Base-by-base conservation (phyloP, 2,888 invertebrate genomes). In the Amphipoea lucens region DNA sequence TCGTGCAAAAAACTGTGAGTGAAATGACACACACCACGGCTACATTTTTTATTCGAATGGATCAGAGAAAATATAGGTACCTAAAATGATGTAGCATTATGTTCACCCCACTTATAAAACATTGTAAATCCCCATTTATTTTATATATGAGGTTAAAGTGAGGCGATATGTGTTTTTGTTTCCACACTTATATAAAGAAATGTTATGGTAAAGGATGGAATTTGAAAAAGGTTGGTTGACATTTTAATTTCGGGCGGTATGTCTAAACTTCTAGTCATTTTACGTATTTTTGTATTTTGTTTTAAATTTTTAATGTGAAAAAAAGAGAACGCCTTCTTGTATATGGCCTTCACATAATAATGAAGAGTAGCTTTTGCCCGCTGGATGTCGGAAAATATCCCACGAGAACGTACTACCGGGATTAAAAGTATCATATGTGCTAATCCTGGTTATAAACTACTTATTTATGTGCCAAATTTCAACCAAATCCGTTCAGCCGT, bases 81-180 rank as follows among this genome's bases (percentile, higher is more conserved):
- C 11, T 40, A 20, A 76, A 80, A 74, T 77, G 69, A 79, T 79
- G 57, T 71, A 79, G 70, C 65, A 77, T 86, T 84, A 81, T 57
- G 76, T 73, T 76, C 71, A 71, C 73, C 73, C 66, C 66, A 78
- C 73, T 82, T 79, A 81, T 78, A 84, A 79, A 84, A 65, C 68
- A 71, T 84, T 75, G 79, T 63, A 75, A 74, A 84, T 82, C 70
- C 70, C 72, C 82, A 82, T 84, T 84, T 76, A 72, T 88, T 69
- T 76, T 71, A 80, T 71, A 71, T 71, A 79, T 68, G 74, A 66
- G 78, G 65, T 78, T 69, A 67, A 74, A 75, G 71, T 72, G 7
- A 72, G 51, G 68, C 42, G 63, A 63, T 89, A 83, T 90, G 83
- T 84, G 81, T 90, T 89, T 88, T 88, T 87, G 70, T 75, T 86